Evolutionary conservation across 2,113 vertebrate species (phyloP), one percentile per base, ranked within the genome.

Genomic region (Tetrao urogallus): DNA sequence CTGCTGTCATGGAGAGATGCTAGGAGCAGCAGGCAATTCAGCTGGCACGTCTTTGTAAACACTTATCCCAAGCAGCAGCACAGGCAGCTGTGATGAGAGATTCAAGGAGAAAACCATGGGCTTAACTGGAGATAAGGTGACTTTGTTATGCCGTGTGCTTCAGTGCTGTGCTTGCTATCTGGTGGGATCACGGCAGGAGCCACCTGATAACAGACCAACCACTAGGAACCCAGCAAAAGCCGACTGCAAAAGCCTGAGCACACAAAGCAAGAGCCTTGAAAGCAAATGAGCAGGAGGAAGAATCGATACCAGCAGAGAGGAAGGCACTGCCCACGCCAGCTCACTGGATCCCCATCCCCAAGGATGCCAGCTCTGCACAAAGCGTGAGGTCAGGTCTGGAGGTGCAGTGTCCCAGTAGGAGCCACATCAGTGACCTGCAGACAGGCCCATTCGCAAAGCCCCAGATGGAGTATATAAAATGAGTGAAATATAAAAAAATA

Each of bases 111-210:
- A 92, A 94, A 54, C 30, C 2, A 0, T 1, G 63, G 54, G 86
- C 50, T 88, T 47, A 45, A n/a, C 40, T 16, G 27, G 43, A 88
- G 86, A 94, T 86, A 89, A 96, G 66, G 81, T 11, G 65, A 71
- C 78, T 93, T 90, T 56, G 48, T 65, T 75, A 54, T 4, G 5
- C 63, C 0, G 0, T 9, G 50, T 15, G 88, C 86, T 67, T 40
- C 69, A 19, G 25, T 1, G n/a, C 67, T 24, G 45, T 1, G 38
- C 83, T 67, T 75, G 38, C 21, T 85, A 11, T 85, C 88, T 61
- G 88, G 52, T 42, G 50, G 80, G 34, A 94, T 84, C 9, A 0
- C 83, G 63, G 82, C 83, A 79, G 88, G 84, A 86, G 78, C 66
- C 43, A 57, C 4, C 61, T 80, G 95, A 61, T 90, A 94, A 72